phyloP scores from a whole-genome alignment of 2,797 vertebrate genomes.

The Rhodeus uyekii region DNA sequence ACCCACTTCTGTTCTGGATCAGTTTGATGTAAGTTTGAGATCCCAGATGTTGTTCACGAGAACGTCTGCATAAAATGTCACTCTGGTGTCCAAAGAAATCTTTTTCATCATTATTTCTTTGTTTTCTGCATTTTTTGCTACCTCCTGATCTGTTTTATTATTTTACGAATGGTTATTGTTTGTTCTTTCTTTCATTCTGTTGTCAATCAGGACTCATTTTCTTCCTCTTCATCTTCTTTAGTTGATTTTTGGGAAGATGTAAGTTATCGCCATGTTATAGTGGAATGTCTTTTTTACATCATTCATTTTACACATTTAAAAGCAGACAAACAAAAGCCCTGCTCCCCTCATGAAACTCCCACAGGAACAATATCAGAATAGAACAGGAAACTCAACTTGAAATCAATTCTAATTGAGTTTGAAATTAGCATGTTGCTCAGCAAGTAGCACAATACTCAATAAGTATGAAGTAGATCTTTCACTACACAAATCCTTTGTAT shows the following conservation, averaged over 20 bases:
- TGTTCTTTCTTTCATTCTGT: constrained; percentile 77
- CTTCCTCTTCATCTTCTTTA: constrained; percentile 95
- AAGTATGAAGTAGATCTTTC: neutral
- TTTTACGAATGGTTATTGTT: constrained; percentile 61
- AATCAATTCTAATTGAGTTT: neutral
- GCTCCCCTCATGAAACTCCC: neutral
- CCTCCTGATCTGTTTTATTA: constrained; percentile 46
- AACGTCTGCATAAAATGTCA: neutral
- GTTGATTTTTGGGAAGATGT: constrained; percentile 98
- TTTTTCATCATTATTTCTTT: neutral
- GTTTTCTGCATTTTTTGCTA: neutral
- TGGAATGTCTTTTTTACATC: neutral
- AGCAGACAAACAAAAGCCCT: neutral
- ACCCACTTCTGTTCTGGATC: constrained; percentile 93
- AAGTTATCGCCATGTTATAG: constrained; percentile 74
- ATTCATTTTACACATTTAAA: neutral
- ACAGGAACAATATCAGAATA: neutral
- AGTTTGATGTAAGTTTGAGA: constrained; percentile 91
- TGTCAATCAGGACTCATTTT: constrained; percentile 92
- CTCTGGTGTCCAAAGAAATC: neutral
- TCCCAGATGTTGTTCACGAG: constrained; percentile 1
- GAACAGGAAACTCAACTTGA: neutral
- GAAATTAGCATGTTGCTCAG: neutral
- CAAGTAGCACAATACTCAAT: constrained; percentile 1
- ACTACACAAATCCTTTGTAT: neutral